A percentile compares a stretch with the other conserved stretches of the same genome.
These are phyloP conservation scores for Sinosuthora webbiana DNA, from an alignment of 2,113 vertebrate species.

Conservation along the genomic window DNA sequence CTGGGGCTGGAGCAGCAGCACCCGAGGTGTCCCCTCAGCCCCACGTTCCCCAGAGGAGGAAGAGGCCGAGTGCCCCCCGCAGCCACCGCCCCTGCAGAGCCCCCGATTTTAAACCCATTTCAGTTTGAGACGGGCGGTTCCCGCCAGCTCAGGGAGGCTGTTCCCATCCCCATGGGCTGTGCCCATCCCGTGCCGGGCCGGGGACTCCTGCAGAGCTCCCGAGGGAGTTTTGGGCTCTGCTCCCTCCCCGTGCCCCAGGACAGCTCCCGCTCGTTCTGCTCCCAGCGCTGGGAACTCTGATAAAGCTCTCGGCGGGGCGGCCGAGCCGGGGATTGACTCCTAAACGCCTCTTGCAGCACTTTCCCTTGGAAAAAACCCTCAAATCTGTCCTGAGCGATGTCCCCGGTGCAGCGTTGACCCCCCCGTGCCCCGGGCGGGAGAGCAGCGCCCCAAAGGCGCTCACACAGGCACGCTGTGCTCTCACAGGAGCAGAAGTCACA, in stretches of 20 bases:
- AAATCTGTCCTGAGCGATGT: rapidly evolving
- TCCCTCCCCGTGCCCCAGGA: neutral
- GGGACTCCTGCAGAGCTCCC: neutral
- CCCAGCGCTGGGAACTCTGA: neutral
- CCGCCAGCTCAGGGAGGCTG: neutral
- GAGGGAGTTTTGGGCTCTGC: neutral
- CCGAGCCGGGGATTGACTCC: neutral
- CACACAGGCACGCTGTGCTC: neutral
- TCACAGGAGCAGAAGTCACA: rapidly evolving
- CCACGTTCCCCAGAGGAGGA: neutral
- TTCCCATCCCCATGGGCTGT: neutral
- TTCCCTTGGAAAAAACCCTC: too few relatives aligned
- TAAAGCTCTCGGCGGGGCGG: neutral
- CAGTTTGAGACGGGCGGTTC: too few relatives aligned
- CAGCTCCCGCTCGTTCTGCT: neutral
- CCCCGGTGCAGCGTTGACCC: neutral
- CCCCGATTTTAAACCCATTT: neutral
- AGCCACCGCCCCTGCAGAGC: neutral
- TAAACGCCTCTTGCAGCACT: neutral
- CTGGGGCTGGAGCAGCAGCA: neutral
- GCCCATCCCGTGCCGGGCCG: neutral
- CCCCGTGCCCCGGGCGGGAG: neutral
- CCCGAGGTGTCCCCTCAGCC: rapidly evolving
- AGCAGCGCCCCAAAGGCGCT: neutral
- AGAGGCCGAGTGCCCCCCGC: rapidly evolving